Conservation (phyloP, 2,797 vertebrate genomes). For the Tenualosa ilisha region DNA sequence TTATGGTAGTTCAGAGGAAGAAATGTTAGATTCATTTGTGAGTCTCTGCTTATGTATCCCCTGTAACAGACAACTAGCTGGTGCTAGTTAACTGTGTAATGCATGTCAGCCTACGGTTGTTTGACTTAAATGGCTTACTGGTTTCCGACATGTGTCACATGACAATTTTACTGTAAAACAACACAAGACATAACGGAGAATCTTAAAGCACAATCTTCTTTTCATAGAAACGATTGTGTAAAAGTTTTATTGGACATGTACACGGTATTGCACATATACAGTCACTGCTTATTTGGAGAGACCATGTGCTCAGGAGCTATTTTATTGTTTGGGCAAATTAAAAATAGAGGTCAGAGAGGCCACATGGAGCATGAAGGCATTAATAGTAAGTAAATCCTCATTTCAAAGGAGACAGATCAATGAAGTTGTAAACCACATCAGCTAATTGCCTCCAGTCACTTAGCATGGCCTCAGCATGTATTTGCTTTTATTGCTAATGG, state of each 20-base stretch:
- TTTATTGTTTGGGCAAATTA: conserved; percentile 6
- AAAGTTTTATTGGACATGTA: not conserved
- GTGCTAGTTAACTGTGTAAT: not conserved
- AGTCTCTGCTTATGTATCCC: not conserved
- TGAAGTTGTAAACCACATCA: not conserved
- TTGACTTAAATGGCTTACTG: not conserved
- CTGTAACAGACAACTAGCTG: not conserved
- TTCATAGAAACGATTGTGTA: not conserved
- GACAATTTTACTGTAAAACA: not conserved
- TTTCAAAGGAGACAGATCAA: conserved; percentile 12
- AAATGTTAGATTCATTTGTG: not conserved
- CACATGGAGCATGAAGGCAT: not conserved
- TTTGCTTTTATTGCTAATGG: not conserved
- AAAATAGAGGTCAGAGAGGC: not conserved
- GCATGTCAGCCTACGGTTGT: not conserved
- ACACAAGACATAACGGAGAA: not conserved
- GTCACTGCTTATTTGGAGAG: not conserved
- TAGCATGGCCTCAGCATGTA: not conserved
- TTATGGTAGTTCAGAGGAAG: too few species aligned
- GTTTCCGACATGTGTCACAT: not conserved
- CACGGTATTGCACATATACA: not conserved
- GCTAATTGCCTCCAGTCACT: not conserved
- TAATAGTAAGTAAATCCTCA: not conserved
- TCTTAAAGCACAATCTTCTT: not conserved
- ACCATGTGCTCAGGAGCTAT: not conserved